phyloP scores from a whole-genome alignment of 2,797 vertebrate genomes.

The Gouania willdenowi region DNA sequence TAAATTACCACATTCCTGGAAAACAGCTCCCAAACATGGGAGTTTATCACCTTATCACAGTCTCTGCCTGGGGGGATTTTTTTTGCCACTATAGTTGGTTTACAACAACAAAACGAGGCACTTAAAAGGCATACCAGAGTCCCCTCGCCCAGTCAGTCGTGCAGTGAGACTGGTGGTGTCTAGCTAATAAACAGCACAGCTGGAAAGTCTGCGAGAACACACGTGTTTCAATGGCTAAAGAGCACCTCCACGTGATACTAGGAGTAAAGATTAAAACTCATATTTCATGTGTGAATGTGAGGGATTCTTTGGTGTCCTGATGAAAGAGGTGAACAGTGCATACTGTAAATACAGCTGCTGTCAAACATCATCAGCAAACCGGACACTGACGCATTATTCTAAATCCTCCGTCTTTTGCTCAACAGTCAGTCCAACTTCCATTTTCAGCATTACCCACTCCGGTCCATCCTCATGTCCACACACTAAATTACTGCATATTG shows the following conservation, averaged over 20 bases:
- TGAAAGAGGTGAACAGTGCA: slow-evolving; percentile 42
- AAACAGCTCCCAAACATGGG: not conserved
- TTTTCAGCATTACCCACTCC: slow-evolving; percentile 28
- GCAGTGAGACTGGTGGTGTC: slow-evolving; percentile 7
- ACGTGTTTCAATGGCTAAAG: slow-evolving; percentile 29
- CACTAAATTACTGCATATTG: slow-evolving; percentile 1
- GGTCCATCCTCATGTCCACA: slow-evolving; percentile 14
- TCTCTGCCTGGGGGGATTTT: slow-evolving; percentile 11
- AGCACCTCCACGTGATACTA: too few species aligned
- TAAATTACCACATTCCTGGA: slow-evolving; percentile 23
- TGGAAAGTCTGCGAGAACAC: slow-evolving; percentile 9
- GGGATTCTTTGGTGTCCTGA: slow-evolving; percentile 27
- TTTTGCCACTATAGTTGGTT: slow-evolving; percentile 6
- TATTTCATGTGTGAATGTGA: slow-evolving; percentile 1
- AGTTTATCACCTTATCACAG: slow-evolving; percentile 47
- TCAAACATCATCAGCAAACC: not conserved
- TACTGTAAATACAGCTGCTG: slow-evolving; percentile 40
- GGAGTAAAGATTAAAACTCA: too few species aligned
- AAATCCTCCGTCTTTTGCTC: too few species aligned
- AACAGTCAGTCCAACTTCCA: too few species aligned
- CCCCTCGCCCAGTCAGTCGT: slow-evolving; percentile 13
- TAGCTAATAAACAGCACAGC: slow-evolving; percentile 36
- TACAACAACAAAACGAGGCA: slow-evolving; percentile 8
- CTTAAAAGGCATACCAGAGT: slow-evolving; percentile 60
- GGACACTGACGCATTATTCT: not conserved